Base-by-base conservation (phyloP, 2,113 vertebrate species). In the Atractosteus spatula region DNA sequence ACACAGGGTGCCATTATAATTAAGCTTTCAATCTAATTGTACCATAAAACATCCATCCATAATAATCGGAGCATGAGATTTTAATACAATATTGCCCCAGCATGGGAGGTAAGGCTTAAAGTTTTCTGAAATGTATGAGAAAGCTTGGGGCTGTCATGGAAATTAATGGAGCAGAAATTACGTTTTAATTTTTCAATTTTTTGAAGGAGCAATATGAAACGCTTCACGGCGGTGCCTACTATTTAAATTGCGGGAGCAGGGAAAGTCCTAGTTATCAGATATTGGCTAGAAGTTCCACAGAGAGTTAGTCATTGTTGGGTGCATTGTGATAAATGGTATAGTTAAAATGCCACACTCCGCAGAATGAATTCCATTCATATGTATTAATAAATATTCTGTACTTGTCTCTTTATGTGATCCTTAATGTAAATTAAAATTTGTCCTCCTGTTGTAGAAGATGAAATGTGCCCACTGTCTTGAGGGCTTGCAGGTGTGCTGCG, bases 11-110 rank as follows among this genome's bases (percentile, higher is more conserved):
- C 87, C 85, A 86, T 82, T 87, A 83, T 90, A 85, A 88, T 89
- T 84, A 87, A 71, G 80, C 75, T 54, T 81, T 81, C 85, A 80
- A 80, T 82, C 76, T 88, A 88, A 90, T 89, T 89, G 85, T 85
- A 76, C 81, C 76, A 83, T 79, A 73, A 82, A 82, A 76, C 64
- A 76, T 84, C 79, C 81, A 80, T 81, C 84, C 84, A 80, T 78
- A 81, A 83, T 85, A 89, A 90, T 86, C 87, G 85, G 88, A 92
- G 91, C 91, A 88, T 92, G 89, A 91, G 87, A 91, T 89, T 91
- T 80, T 89, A 85, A 78, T 81, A 89, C 89, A 90, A 89, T 90
- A 90, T 89, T 89, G 86, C 76, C 89, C 70, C 90, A 89, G 89
- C 88, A 87, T 90, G 89, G 85, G 89, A 87, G 81, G 81, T 85